Evolutionary conservation across 2,113 vertebrate species (phyloP), one percentile per base, ranked within the genome.

Genomic region (Python bivittatus): DNA sequence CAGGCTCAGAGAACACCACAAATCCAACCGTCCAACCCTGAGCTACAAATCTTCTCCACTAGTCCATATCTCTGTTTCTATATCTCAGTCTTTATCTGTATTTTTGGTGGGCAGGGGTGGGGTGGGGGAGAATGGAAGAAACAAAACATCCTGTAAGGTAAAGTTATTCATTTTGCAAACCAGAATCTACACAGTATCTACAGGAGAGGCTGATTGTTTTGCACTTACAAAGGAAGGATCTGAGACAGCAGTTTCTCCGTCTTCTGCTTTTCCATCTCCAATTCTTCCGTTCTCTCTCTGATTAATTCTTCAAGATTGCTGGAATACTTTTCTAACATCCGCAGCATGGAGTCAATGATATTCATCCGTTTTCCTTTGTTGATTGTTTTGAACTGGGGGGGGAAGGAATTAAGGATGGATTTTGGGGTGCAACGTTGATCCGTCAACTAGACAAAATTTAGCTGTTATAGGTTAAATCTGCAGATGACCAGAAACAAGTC

Each of bases 361-460:
- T 99, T 99, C 56, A 98, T 99, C 97, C 99, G 99, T 95, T 99
- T 99, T 10, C 98, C 98, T 96, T 99, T 99, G 98, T 99, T 99
- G 95, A 99, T 99, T 86, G 97, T 97, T 97, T 99, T 99, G 96
- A 99, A 99, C 98, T 99, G 93, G 33, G 22, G n/a, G 68, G 29
- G 64, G 3, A 17, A 72, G n/a, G n/a, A 72, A 38, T 72, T 7
- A 6, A 5, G 68, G 6, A 1, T 38, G 68, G 68, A 38, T 33
- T 64, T 38, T 20, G 15, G 15, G 15, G 13, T 2, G 13, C 64
- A 72, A 33, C 11, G 13, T 13, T 6, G 29, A 2, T 72, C 13
- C 2, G 29, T 68, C 64, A 29, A n/a, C 64, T 13, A n/a, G 64
- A n/a, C 12, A 33, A 72, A 72, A 72, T 72, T 6, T 7, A 33